Conservation (phyloP, 2,113 vertebrate genomes). For the Synodontis membranacea region DNA sequence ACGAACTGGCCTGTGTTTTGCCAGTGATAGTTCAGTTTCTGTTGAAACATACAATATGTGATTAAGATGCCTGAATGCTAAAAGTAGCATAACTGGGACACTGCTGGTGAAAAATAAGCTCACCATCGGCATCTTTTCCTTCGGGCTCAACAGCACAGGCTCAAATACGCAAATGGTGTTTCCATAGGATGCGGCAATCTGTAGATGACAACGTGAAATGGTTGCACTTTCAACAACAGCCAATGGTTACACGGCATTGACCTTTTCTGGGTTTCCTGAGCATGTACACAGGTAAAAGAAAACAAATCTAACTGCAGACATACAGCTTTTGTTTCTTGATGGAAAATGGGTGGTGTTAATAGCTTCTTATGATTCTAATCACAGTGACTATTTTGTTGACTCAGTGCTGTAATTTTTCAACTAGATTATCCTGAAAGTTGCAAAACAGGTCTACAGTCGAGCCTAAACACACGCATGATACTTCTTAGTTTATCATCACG, state of each 20-base stretch:
- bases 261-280: background rate
- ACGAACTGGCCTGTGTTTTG: constrained; percentile 91
- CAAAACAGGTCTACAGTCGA: background rate
- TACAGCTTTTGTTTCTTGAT: background rate
- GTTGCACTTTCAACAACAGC: background rate
- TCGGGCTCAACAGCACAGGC: constrained; percentile 80
- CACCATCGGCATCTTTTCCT: constrained; percentile 74
- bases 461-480: background rate
- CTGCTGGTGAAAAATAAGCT: constrained; percentile 62
- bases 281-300: background rate
- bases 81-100: background rate
- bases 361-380: background rate
- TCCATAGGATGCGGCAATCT: constrained; percentile 98
- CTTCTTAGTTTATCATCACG: constrained; percentile 4
- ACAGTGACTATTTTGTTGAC: background rate
- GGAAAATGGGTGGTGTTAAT: background rate
- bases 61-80: background rate
- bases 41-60: constrained; percentile 53
- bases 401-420: background rate
- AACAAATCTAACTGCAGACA: background rate
- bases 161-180: constrained; percentile 91
- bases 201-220: constrained; percentile 24
- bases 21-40: constrained; percentile 89
- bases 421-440: background rate
- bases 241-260: background rate